Base-by-base conservation (phyloP, 2,888 invertebrate genomes). In the Mayetiola destructor region DNA sequence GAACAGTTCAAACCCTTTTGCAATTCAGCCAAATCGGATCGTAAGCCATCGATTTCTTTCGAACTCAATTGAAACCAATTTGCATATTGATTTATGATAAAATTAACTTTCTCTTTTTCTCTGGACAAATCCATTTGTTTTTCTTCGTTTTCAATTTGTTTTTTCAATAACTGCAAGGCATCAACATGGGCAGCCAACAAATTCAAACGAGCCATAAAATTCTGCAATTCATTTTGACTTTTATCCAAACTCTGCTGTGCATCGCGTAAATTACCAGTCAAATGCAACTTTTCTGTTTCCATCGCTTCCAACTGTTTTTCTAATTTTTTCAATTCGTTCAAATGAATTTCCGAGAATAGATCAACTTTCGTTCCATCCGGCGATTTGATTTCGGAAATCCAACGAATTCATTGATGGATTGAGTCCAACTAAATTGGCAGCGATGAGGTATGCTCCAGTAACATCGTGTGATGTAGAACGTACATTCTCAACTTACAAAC, bases 261-360 rank as follows among this genome's bases (percentile, higher is more conserved):
- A 61, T 86, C 84, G 56, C 89, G 80, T 60, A 73, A 64, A 63
- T 72, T 72, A 40, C 67, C 64, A 1, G 81, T 80, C 59, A 85
- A 68, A 66, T 82, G 77, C 9, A 80, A 77, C 69, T 90, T 91
- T 68, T 93, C 92, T 62, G 81, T 84, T 68, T 92, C 92, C 52
- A 88, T 80, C 66, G 82, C 80, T 68, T 95, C 94, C 39, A 96
- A 75, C 69, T 93, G 88, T 66, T 94, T 91, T 73, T 96, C 94
- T 57, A 96, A 77, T 66, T 94, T 90, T 62, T 90, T 86, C 63
- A 96, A 77, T 75, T 95, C 95, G 69, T 93, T 93, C 62, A 94
- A 76, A 72, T 97, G 96, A 62, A 97, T 92, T 73, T 97, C 97
- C 4, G 93, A 94, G 78, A 95, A 94, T 55, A 95, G 76, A 74